Evolutionary conservation across 2,888 invertebrate genomes (phyloP).

Genomic region (Drosophila suboccidentalis): DNA sequence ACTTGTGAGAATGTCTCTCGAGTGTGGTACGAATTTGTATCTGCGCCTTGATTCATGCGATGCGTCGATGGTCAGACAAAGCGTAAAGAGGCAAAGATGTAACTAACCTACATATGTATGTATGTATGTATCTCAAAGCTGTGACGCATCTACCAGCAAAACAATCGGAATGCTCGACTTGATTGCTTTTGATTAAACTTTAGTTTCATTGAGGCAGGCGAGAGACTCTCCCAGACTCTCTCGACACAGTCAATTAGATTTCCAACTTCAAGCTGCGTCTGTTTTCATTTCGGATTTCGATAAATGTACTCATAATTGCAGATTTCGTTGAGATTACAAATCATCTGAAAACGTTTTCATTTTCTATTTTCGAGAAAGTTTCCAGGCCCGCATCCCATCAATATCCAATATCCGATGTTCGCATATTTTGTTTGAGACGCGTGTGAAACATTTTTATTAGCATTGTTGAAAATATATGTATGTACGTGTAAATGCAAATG

Average conservation of each 20-base stretch:
- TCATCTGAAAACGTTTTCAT: slow-evolving; percentile 50
- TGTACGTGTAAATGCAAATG: slow-evolving; percentile 48
- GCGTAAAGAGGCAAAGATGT: slow-evolving; percentile 26
- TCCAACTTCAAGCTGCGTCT: slow-evolving; percentile 44
- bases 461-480: slow-evolving; percentile 19
- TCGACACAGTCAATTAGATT: slow-evolving; percentile 19
- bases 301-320: slow-evolving; percentile 49
- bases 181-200: slow-evolving; percentile 59
- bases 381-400: slow-evolving; percentile 36
- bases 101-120: slow-evolving; percentile 46
- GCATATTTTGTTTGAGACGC: slow-evolving; percentile 51
- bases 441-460: slow-evolving; percentile 66
- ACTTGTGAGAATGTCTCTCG: slow-evolving; percentile 43
- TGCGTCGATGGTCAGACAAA: slow-evolving; percentile 18
- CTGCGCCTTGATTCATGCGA: slow-evolving; percentile 69
- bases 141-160: slow-evolving; percentile 45
- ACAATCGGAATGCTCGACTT: slow-evolving; percentile 40
- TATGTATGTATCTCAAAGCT: slow-evolving; percentile 34
- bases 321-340: slow-evolving; percentile 40
- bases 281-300: slow-evolving; percentile 35
- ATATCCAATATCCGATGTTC: slow-evolving; percentile 21
- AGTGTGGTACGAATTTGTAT: slow-evolving; percentile 44
- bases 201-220: slow-evolving; percentile 26
- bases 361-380: slow-evolving; percentile 58
- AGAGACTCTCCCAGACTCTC: not conserved